Percentiles rank a stretch among this genome's conserved stretches.
Conservation (phyloP, 2,797 vertebrate species). For the Myioborus melanocephalus region DNA sequence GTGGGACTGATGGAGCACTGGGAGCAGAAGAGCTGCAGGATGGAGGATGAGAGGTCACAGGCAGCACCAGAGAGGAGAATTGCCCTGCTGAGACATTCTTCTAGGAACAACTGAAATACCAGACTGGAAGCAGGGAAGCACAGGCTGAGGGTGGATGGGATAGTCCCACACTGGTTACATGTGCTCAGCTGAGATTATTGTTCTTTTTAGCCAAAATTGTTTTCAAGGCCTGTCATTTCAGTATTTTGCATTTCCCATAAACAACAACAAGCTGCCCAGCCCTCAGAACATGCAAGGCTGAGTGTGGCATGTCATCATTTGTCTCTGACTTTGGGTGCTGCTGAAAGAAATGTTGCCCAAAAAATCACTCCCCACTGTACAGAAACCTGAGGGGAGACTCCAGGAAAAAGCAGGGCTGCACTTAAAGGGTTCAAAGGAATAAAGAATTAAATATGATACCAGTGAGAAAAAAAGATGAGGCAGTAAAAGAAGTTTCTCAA, state of each 20-base stretch:
- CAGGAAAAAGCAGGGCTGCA: not conserved
- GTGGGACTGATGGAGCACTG: not conserved
- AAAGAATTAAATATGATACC: not conserved
- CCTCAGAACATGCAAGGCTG: not conserved
- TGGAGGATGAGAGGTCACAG: not conserved
- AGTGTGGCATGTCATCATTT: not conserved
- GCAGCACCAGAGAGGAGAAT: not conserved
- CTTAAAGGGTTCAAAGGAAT: not conserved
- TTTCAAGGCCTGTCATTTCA: not conserved
- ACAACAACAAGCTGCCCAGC: not conserved
- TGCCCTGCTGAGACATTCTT: not conserved
- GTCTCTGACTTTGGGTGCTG: not conserved
- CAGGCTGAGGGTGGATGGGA: not conserved
- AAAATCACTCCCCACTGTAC: not conserved
- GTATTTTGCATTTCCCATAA: not conserved
- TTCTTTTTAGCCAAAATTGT: accelerated
- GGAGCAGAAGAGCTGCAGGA: not conserved
- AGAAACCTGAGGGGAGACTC: not conserved
- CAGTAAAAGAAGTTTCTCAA: not conserved
- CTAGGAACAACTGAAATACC: not conserved
- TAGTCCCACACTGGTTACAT: accelerated
- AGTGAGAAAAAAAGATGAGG: not conserved
- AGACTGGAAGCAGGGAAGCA: not conserved
- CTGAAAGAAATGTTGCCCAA: not conserved
- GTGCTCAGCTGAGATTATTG: not conserved